Base-by-base conservation (phyloP, 2,888 invertebrate species). In the Bugulina stolonifera region DNA sequence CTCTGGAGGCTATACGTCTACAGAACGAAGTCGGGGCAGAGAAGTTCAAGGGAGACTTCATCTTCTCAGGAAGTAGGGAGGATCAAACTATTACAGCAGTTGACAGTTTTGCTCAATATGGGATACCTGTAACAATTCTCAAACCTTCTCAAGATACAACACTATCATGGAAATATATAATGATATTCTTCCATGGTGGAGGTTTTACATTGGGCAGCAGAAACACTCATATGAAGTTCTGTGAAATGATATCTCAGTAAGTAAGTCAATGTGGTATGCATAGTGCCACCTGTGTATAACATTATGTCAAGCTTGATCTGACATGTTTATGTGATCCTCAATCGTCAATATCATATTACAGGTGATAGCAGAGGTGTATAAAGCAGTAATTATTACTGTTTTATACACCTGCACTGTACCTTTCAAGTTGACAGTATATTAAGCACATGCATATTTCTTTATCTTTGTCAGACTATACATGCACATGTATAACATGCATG, bases 111-210 rank as follows among this genome's bases (percentile, higher is more conserved):
- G 32, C 64, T 27, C 14, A 34, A 2, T 34, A 64, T 64, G 27
- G 32, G 10, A 34, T 64, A 34, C 64, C 64, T 32, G 64, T 64
- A 10, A 64, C 64, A 14, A n/a, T 64, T 10, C 64, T 64, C 5
- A 64, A 27, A 32, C 64, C 64, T 29, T 3, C 22, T 5, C 29
- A 64, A 14, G 10, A 64, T 2, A 27, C 2, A 10, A 14, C 10
- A 64, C 14, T 5, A 5, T 5, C 22, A n/a, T 64, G 32, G 5
- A 64, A 64, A 22, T 10, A 64, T 5, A 70, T 70, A n/a, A 2
- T 43, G 29, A 70, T 70, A 23, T 70, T 23, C 52, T 70, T 70
- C n/a, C 70, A 70, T 54, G 70, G 70, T n/a, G 70, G 70, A 3
- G 70, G 70, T 5, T 70, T 22, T 22, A 29, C 29, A 35, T 43